A percentile compares a stretch with the other conserved stretches of the same genome.
Evolutionary conservation across 2,888 invertebrate genomes (phyloP).

Genomic region (Lepidochrysops patricia): DNA sequence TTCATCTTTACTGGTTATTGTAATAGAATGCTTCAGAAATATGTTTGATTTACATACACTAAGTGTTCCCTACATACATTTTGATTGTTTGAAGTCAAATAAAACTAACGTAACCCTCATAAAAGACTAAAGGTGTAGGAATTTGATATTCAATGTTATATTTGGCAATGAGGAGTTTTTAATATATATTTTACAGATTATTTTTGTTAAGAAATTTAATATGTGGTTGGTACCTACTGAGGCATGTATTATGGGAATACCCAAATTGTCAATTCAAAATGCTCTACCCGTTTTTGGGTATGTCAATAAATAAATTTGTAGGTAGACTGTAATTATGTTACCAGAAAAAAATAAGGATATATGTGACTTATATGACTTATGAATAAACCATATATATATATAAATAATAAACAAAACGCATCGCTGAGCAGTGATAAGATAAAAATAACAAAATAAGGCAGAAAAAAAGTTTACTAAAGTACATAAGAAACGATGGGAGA

Average conservation of each 20-base stretch:
- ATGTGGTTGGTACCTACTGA: too few relatives aligned
- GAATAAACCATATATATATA: too few relatives aligned
- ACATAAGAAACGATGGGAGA: not conserved
- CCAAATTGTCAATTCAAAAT: not conserved
- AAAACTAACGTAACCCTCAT: too few relatives aligned
- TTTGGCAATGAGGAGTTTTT: not conserved
- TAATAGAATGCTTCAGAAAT: too few relatives aligned
- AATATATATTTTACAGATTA: not conserved
- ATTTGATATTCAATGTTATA: not conserved
- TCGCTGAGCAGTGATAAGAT: not conserved
- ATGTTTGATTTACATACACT: too few relatives aligned
- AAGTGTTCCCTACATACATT: too few relatives aligned
- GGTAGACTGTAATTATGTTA: not conserved
- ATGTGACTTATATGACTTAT: too few relatives aligned
- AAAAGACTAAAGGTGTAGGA: not conserved
- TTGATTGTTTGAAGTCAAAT: too few relatives aligned
- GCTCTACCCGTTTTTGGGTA: not conserved
- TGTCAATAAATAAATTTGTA: not conserved
- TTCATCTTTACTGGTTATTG: too few relatives aligned
- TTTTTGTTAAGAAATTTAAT: not conserved
- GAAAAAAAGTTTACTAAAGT: not conserved
- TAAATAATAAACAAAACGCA: not conserved
- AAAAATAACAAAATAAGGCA: not conserved
- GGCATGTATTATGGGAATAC: too few relatives aligned
- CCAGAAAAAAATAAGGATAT: not conserved